Evolutionary conservation across 1,140 invertebrate species (phyloP), one percentile per base, ranked within the genome.

Genomic region (Bombus cullumanus): DNA sequence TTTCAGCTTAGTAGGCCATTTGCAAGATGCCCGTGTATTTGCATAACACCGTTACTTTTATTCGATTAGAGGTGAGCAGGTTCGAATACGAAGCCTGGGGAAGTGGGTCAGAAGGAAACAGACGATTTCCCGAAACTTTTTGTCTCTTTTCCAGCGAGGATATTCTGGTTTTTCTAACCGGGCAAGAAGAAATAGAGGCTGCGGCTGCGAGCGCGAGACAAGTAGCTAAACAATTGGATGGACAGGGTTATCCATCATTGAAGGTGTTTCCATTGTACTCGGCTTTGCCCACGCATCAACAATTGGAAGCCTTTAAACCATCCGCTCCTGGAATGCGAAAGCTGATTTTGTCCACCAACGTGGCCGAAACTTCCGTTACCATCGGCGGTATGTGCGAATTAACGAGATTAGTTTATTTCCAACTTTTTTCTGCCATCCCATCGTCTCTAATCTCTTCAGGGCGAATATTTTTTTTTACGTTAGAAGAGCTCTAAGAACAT

Each of bases 111-210:
- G 8, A 47, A 34, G 41, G 53, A 47, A 84, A 43, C 28, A 9
- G 34, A 64, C 53, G 18, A 85, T 85, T 25, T 79, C 28, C 41
- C 53, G 31, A 71, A 71, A 71, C 47, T 43, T 85, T 80, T 57
- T 72, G 28, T 68, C 31, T 62, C 37, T 64, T n/a, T 91, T 93
- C 43, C 92, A 98, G 97, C 91, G 96, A 97, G 91, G 98, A 99
- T 94, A 98, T 99, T 92, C 95, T 99, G 59, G 98, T 99, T n/a
- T 99, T 99, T 96, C 95, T 99, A 72, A 99, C 99, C 85, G 99
- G 99, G 8, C 98, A 99, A 96, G 99, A 99, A 94, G 99, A 99
- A 96, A 99, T 99, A 90, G 99, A 99, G 95, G 96, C 97, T 6
- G 96, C 98, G 82, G 97, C 97, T 64, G 95, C 96, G 82, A 97